Evolutionary conservation across 2,888 invertebrate genomes (phyloP).

Genomic region (Tetragonula carbonaria): DNA sequence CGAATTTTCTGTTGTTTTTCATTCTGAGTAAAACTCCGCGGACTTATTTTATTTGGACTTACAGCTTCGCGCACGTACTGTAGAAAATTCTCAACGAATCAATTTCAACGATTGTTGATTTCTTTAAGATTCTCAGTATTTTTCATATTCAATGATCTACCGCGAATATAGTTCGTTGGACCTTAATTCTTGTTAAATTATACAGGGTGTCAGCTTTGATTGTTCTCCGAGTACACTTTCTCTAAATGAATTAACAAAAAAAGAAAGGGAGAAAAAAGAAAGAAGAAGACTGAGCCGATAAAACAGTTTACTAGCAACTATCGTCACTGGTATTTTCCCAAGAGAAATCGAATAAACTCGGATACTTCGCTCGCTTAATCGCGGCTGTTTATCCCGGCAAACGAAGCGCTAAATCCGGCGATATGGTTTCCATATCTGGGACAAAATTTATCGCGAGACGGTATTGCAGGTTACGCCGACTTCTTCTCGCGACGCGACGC

Average conservation of each 20-base stretch:
- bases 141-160: too few species aligned
- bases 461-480: background rate
- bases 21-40: too few species aligned
- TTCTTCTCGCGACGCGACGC: background rate
- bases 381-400: slow-evolving; percentile 72
- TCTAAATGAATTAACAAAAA: background rate
- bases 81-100: too few species aligned
- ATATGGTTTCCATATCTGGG: slow-evolving; percentile 54
- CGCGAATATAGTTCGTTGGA: too few species aligned
- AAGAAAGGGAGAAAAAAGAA: background rate
- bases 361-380: slow-evolving; percentile 77
- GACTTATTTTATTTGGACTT: too few species aligned
- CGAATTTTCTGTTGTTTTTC: too few species aligned
- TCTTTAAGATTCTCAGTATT: too few species aligned
- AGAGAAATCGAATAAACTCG: slow-evolving; percentile 72
- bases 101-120: too few species aligned
- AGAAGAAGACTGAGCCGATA: background rate
- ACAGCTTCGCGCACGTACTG: too few species aligned
- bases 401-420: slow-evolving; percentile 63
- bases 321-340: background rate
- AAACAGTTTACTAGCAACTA: background rate
- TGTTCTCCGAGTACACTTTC: too few species aligned
- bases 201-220: too few species aligned
- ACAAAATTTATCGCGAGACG: slow-evolving; percentile 46
- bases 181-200: too few species aligned